A percentile compares a stretch with the other conserved stretches of the same genome.
These are phyloP conservation scores for Hippocampus barbouri DNA, from an alignment of 2,113 vertebrate genomes.

Conservation along the genomic window DNA sequence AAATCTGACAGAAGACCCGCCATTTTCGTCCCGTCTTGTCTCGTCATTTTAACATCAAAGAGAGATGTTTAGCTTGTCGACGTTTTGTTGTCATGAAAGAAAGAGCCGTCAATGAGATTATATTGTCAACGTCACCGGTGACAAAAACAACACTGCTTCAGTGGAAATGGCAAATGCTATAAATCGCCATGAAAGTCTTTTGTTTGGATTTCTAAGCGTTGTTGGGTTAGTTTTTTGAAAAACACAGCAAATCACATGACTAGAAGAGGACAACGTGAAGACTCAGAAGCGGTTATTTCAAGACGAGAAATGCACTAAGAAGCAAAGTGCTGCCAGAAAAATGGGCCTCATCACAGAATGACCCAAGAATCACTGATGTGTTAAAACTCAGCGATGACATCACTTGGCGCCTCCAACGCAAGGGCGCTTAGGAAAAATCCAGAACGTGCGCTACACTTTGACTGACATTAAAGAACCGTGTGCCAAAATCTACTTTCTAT, in stretches of 20 bases:
- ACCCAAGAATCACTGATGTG: constrained; percentile 10
- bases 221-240: background rate
- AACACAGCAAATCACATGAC: background rate
- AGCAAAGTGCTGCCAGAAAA: constrained; percentile 35
- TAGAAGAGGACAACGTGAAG: constrained; percentile 3
- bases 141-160: no score
- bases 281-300: constrained; percentile 7
- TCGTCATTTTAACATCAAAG: no score
- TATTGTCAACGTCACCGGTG: no score
- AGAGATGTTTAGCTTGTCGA: no score
- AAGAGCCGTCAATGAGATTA: no score
- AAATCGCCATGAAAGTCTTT: constrained; percentile 11
- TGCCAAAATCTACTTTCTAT: constrained; percentile 7
- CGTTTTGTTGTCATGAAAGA: no score
- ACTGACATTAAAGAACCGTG: constrained; percentile 13
- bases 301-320: constrained; percentile 5
- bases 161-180: background rate
- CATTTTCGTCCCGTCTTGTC: no score
- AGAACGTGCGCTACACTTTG: constrained; percentile 2
- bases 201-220: constrained; percentile 5
- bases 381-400: constrained; percentile 27
- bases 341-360: background rate
- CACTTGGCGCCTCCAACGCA: constrained; percentile 17
- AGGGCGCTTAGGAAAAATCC: constrained; percentile 16
- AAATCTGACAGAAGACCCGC: no score